These are phyloP conservation scores for Drosophila silvestris DNA, from an alignment of 2,888 invertebrate genomes.

Conservation along the genomic window DNA sequence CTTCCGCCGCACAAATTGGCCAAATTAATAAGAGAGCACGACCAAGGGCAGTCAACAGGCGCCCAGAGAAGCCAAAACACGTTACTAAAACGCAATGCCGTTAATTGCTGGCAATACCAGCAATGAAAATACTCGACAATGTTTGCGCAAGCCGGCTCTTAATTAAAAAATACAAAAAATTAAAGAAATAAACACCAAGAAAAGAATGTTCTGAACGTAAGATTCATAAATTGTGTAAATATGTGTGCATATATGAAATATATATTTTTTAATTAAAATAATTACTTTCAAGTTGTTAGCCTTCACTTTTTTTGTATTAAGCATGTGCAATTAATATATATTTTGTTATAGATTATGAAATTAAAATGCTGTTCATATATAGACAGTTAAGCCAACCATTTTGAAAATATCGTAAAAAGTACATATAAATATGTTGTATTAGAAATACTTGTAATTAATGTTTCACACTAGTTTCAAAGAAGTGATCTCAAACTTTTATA, in stretches of 20 bases:
- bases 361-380: not conserved
- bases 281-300: not conserved
- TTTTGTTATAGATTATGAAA: not conserved
- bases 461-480: not conserved
- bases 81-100: constrained; percentile 50
- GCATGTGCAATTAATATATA: not conserved
- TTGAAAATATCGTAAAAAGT: not conserved
- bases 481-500: not conserved
- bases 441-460: not conserved
- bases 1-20: constrained; percentile 68
- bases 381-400: not conserved
- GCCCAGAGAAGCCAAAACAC: constrained; percentile 37
- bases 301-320: not conserved
- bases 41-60: constrained; percentile 43
- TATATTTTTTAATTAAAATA: not conserved
- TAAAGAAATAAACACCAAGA: not conserved
- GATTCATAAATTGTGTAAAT: constrained; percentile 5
- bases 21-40: constrained; percentile 68
- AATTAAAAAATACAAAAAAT: constrained; percentile 48
- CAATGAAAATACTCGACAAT: constrained; percentile 48
- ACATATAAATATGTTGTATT: not conserved
- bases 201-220: constrained; percentile 3
- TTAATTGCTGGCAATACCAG: constrained; percentile 62
- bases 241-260: not conserved
- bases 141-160: constrained; percentile 43